phyloP scores from a whole-genome alignment of 2,113 vertebrate species.

The Chlorodrepanis virens region DNA sequence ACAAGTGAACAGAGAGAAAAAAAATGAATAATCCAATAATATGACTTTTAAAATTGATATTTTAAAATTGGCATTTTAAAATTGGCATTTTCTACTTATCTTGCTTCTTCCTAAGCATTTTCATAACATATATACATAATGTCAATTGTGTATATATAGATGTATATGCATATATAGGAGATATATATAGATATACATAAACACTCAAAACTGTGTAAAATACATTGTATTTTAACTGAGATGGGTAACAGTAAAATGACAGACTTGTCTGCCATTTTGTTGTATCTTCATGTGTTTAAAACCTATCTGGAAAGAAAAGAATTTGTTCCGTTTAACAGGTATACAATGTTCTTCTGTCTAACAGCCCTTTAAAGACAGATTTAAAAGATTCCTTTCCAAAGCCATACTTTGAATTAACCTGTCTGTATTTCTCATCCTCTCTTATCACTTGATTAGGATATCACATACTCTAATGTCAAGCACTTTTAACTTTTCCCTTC shows the following conservation, averaged over 20 bases:
- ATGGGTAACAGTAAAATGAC: slow-evolving; percentile 75
- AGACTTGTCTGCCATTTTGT: slow-evolving; percentile 70
- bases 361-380: not conserved
- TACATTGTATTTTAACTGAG: slow-evolving; percentile 79
- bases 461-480: not conserved
- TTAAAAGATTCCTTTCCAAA: not conserved
- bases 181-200: slow-evolving; percentile 74
- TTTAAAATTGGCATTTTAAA: slow-evolving; percentile 6
- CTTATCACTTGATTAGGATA: not conserved
- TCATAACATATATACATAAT: slow-evolving; percentile 60
- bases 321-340: slow-evolving; percentile 66
- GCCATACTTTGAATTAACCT: not conserved
- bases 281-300: slow-evolving; percentile 76
- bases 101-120: slow-evolving; percentile 55
- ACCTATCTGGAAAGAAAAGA: slow-evolving; percentile 75
- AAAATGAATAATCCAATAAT: slow-evolving; percentile 24
- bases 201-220: slow-evolving; percentile 74
- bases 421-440: not conserved
- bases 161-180: slow-evolving; percentile 68
- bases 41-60: not conserved
- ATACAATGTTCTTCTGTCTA: not conserved
- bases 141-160: slow-evolving; percentile 67
- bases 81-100: slow-evolving; percentile 32
- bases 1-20: slow-evolving; percentile 21
- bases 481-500: not conserved